Evolutionary conservation across 92 coral and sea anemone species (phyloP), one percentile per base, ranked within the genome.

Genomic region (Siderastrea siderea): DNA sequence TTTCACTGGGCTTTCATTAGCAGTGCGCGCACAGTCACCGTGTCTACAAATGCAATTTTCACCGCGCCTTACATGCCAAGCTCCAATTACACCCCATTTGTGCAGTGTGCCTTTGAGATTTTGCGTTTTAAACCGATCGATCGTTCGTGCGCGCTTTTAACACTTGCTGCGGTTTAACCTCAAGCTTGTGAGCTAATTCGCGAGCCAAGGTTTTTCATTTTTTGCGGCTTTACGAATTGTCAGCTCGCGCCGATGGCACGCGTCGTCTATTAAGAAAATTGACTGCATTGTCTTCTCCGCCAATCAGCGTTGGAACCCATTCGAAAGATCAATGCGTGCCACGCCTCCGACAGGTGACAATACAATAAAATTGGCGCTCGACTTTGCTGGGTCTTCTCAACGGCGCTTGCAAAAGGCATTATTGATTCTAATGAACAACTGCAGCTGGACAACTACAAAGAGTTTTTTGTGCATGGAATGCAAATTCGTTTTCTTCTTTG

Each of bases 311-410:
- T 61, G 63, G 52, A 47, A 72, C 44, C 65, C 55, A 64, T 65
- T 79, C 84, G 67, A 83, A 80, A 73, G 92, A 86, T 95, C 93
- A 89, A 88, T 87, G 87, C 79, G 63, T 82, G 82, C 74, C 90
- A 81, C 96, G 93, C 95, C 96, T 74, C 84, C 76, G 68, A 87
- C 98, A 95, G 98, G 98, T 95, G 98, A 91, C 67, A 47, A 44
- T 55, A 94, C 95, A 94, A 94, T 93, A 81, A 88, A 68, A 49
- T 50, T 55, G 87, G 91, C 91, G 79, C 79, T 84, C 17, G 84
- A 85, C 87, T 87, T 52, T 89, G 84, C 91, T 78, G 90, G 68
- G 94, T 80, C 75, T 86, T 71, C 61, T 68, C 61, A 67, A 64
- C 87, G 58, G 84, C 83, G 88, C 95, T 89, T 79, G 92, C 93